Percentiles rank a stretch among this genome's conserved stretches.
These are phyloP conservation scores for Dicrurus megarhynchus DNA, from an alignment of 2,113 vertebrate species.

Conservation along the genomic window DNA sequence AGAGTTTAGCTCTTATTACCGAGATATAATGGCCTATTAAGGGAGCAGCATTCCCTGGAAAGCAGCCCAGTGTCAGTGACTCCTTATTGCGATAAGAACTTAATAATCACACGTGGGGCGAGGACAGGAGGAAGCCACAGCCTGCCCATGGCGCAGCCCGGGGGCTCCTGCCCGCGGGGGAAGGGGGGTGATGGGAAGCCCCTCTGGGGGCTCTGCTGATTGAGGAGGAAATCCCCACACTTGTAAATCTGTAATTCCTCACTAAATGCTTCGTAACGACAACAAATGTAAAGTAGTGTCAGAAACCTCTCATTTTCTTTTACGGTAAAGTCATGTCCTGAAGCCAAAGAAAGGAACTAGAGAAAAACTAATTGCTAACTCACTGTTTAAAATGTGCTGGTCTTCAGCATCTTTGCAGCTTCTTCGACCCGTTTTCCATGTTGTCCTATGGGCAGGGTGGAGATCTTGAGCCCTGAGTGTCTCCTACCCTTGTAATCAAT, in stretches of 20 bases:
- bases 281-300: conserved; percentile 19
- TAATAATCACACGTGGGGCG: conserved; percentile 59
- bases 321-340: not conserved
- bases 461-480: not conserved
- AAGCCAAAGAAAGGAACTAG: not conserved
- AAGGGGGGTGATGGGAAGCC: not conserved
- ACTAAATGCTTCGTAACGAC: not conserved
- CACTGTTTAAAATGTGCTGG: not conserved
- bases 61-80: conserved; percentile 58
- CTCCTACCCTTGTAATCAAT: not conserved
- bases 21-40: conserved; percentile 64
- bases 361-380: not conserved
- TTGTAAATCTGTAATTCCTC: conserved; percentile 45
- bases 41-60: conserved; percentile 63
- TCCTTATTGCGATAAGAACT: conserved; percentile 60
- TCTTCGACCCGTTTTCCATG: not conserved
- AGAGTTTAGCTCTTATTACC: conserved; percentile 57
- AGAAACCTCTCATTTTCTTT: conserved; percentile 33
- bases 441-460: not conserved
- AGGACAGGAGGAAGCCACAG: conserved; percentile 24
- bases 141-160: not conserved
- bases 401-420: not conserved
- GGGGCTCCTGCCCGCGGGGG: not conserved
- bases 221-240: not conserved
- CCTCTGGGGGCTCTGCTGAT: not conserved